Conservation (phyloP, 2,888 invertebrate species). For the Hartigia nigra region DNA sequence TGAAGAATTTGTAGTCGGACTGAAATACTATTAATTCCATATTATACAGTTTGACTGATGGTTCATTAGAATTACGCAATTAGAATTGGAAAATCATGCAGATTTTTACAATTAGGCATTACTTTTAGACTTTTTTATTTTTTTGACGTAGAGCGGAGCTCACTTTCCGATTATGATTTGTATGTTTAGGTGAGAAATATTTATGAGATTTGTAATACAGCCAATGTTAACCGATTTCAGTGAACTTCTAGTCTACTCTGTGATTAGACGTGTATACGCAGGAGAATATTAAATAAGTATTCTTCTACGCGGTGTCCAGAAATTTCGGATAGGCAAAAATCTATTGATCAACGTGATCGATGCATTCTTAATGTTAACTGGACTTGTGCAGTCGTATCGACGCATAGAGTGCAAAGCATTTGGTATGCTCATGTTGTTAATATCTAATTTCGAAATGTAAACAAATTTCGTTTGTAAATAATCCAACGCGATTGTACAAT, state of each 20-base stretch:
- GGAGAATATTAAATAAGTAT: background rate
- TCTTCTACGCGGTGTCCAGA: background rate
- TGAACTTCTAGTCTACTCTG: background rate
- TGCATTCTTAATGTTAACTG: background rate
- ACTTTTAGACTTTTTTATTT: background rate
- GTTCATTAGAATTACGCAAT: background rate
- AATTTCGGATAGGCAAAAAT: background rate
- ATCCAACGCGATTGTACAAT: background rate
- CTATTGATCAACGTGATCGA: background rate
- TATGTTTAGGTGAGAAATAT: background rate
- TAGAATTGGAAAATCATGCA: background rate
- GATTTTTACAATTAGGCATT: background rate
- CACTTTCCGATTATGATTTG: background rate
- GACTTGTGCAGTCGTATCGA: background rate
- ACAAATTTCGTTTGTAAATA: background rate
- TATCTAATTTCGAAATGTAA: background rate
- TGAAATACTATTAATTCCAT: background rate
- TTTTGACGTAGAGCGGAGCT: background rate
- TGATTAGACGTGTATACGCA: background rate
- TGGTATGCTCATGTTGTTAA: background rate
- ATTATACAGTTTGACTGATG: background rate
- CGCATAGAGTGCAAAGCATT: background rate
- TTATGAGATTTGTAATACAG: background rate
- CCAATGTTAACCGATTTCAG: background rate
- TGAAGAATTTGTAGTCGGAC: background rate